A percentile compares a stretch with the other conserved stretches of the same genome.
Evolutionary conservation across 2,888 invertebrate species (phyloP).

Genomic region (Eupithecia tripunctaria): DNA sequence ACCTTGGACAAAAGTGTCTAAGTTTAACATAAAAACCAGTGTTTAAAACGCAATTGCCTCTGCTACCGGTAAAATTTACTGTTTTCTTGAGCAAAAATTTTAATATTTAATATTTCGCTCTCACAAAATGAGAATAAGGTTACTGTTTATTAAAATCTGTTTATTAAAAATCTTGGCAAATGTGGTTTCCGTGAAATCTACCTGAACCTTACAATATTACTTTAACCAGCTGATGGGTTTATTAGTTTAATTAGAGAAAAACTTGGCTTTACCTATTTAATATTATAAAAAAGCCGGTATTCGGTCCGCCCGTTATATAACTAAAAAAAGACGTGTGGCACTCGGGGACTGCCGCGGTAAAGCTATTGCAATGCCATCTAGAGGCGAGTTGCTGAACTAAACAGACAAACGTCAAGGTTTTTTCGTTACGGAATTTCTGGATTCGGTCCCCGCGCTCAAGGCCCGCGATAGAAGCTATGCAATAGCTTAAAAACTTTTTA

Average conservation of each 20-base stretch:
- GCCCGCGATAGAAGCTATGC: too few relatives aligned
- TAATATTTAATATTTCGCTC: constrained; percentile 37
- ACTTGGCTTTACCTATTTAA: not conserved
- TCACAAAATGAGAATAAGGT: constrained; percentile 31
- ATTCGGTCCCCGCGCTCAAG: too few relatives aligned
- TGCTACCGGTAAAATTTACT: not conserved
- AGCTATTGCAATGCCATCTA: too few relatives aligned
- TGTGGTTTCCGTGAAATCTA: not conserved
- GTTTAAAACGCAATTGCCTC: constrained; percentile 2
- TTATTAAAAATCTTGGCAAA: constrained; percentile 11
- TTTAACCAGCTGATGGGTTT: not conserved
- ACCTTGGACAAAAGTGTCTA: not conserved
- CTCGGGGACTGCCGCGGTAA: too few relatives aligned
- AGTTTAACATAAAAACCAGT: not conserved
- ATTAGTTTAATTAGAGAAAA: not conserved
- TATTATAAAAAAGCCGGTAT: not conserved
- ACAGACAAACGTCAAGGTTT: too few relatives aligned
- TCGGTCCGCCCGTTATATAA: too few relatives aligned
- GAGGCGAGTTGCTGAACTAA: too few relatives aligned
- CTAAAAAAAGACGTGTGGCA: too few relatives aligned
- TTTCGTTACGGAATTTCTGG: too few relatives aligned
- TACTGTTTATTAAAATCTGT: constrained; percentile 50
- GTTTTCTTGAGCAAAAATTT: constrained; percentile 17
- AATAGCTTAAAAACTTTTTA: too few relatives aligned
- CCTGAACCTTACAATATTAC: not conserved